These are phyloP conservation scores for Pionites leucogaster DNA, from an alignment of 2,113 vertebrate species.

Conservation along the genomic window DNA sequence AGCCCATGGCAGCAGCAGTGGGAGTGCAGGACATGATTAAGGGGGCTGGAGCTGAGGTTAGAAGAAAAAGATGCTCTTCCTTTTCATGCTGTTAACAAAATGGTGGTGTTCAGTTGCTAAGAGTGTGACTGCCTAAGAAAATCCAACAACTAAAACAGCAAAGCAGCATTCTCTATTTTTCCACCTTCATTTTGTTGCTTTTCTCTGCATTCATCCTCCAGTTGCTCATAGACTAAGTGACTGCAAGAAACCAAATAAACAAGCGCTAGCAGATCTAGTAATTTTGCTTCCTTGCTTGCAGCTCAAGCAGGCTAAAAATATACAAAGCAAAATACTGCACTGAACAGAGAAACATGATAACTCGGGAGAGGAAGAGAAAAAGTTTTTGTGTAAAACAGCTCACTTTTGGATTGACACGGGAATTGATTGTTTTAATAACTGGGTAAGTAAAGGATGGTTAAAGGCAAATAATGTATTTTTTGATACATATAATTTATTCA, in stretches of 20 bases:
- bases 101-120: not conserved
- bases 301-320: not conserved
- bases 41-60: not conserved
- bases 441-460: not conserved
- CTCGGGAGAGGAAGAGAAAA: not conserved
- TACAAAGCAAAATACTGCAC: not conserved
- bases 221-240: not conserved
- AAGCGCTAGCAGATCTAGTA: not conserved
- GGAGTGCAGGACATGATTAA: not conserved
- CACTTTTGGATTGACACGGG: not conserved
- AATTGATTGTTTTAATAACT: constrained; percentile 33
- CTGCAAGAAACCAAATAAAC: not conserved
- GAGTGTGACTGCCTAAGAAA: not conserved
- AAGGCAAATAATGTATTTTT: not conserved
- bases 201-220: not conserved
- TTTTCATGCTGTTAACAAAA: not conserved
- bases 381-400: not conserved
- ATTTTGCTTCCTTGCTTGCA: not conserved
- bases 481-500: not conserved
- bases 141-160: not conserved
- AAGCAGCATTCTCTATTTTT: not conserved
- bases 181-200: not conserved
- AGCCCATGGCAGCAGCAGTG: not conserved
- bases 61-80: not conserved
- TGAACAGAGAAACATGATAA: not conserved